Evolutionary conservation across 1,140 invertebrate genomes (phyloP).

Genomic region (Ladona fulva): DNA sequence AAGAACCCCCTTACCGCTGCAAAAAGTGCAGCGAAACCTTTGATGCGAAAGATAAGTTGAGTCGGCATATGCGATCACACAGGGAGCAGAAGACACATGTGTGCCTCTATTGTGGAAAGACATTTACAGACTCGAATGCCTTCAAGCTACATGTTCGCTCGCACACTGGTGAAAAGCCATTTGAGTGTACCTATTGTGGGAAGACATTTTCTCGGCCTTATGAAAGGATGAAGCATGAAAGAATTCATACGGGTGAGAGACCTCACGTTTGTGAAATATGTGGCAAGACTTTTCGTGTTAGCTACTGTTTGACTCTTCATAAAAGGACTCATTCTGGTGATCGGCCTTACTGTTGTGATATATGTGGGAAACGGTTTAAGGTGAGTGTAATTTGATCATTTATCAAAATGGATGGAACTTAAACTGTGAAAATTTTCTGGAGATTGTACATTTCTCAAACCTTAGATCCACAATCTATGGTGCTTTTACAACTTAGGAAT

Average conservation of each 20-base stretch:
- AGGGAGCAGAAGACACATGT: conserved; percentile 38
- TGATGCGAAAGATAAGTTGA: conserved; percentile 47
- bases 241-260: conserved; percentile 74
- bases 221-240: conserved; percentile 73
- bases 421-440: too few relatives aligned
- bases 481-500: too few relatives aligned
- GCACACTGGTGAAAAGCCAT: conserved; percentile 62
- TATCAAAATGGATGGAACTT: too few relatives aligned
- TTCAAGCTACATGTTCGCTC: conserved; percentile 55
- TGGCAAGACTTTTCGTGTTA: conserved; percentile 65
- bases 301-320: conserved; percentile 67
- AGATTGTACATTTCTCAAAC: too few relatives aligned
- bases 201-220: conserved; percentile 81
- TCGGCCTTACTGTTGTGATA: conserved; percentile 57
- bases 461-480: too few relatives aligned
- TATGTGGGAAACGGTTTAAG: conserved; percentile 65
- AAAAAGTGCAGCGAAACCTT: conserved; percentile 60
- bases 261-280: conserved; percentile 69
- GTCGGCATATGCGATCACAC: conserved; percentile 62
- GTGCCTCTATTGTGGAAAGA: conserved; percentile 33
- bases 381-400: background rate
- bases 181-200: conserved; percentile 78
- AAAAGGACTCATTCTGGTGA: conserved; percentile 68
- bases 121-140: conserved; percentile 26
- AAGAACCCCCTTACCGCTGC: conserved; percentile 43